Evolutionary conservation across 2,113 vertebrate genomes (phyloP).

Genomic region (Eira barbara): DNA sequence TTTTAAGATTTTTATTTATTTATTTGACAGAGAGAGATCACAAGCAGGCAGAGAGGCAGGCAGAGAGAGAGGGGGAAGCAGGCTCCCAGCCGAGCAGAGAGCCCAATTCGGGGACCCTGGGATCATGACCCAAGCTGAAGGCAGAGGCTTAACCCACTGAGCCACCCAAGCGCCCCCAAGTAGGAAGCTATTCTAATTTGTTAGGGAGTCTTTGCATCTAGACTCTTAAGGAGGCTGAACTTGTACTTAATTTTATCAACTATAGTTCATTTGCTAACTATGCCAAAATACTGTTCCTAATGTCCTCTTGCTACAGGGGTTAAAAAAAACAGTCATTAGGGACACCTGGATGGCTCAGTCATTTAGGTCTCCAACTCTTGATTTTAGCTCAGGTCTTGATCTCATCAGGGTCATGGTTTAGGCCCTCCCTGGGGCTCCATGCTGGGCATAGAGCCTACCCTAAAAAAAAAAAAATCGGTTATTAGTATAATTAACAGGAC

Average conservation of each 20-base stretch:
- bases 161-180: not conserved
- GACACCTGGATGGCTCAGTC: not conserved
- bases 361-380: not conserved
- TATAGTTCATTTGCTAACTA: not conserved
- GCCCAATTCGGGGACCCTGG: too few species aligned
- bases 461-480: not conserved
- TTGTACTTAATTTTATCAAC: constrained; percentile 27
- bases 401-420: not conserved
- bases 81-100: too few species aligned
- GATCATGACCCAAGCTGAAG: too few species aligned
- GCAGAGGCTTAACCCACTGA: too few species aligned
- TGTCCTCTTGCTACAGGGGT: not conserved
- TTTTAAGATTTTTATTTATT: too few species aligned
- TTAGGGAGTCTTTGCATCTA: not conserved
- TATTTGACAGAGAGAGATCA: too few species aligned
- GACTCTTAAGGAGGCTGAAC: not conserved
- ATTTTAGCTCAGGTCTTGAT: not conserved
- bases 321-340: not conserved
- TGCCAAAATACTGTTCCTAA: constrained; percentile 13
- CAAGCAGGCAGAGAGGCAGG: too few species aligned
- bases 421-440: not conserved
- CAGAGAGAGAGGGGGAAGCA: too few species aligned
- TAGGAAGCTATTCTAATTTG: not conserved
- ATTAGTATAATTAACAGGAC: not conserved
- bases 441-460: not conserved